These are phyloP conservation scores for Erynnis tages DNA, from an alignment of 2,888 invertebrate genomes.

Conservation along the genomic window DNA sequence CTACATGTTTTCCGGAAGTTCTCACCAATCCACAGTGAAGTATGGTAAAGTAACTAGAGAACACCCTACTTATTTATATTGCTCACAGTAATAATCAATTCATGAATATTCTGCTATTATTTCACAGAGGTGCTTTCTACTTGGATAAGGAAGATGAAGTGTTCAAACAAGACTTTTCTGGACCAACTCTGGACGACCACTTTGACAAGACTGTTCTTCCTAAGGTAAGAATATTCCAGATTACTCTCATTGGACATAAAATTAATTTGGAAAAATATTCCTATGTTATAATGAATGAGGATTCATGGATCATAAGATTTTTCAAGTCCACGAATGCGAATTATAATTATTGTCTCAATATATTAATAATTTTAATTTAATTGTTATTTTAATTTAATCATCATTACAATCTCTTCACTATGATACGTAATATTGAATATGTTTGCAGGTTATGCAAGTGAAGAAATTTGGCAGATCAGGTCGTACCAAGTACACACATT, in stretches of 20 bases:
- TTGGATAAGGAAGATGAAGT: conserved; percentile 96
- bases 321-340: too few relatives aligned
- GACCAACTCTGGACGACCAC: conserved; percentile 98
- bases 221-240: conserved; percentile 75
- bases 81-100: too few relatives aligned
- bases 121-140: conserved; percentile 95
- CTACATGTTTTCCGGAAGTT: too few relatives aligned
- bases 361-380: too few relatives aligned
- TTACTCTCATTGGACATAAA: background rate
- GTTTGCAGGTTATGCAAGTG: conserved; percentile 99
- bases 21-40: too few relatives aligned
- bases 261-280: too few relatives aligned
- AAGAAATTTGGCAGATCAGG: conserved; percentile 99
- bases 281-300: too few relatives aligned
- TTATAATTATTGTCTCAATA: too few relatives aligned
- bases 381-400: too few relatives aligned
- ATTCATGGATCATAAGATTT: too few relatives aligned
- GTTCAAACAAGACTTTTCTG: conserved; percentile 95
- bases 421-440: background rate
- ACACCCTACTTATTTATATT: conserved; percentile 11
- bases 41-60: too few relatives aligned
- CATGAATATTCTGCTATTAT: too few relatives aligned
- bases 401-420: background rate
- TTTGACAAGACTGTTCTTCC: conserved; percentile 99
- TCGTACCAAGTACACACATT: conserved; percentile 98